Conservation (phyloP, 2,797 vertebrate species). For the Chiroxiphia lanceolata region DNA sequence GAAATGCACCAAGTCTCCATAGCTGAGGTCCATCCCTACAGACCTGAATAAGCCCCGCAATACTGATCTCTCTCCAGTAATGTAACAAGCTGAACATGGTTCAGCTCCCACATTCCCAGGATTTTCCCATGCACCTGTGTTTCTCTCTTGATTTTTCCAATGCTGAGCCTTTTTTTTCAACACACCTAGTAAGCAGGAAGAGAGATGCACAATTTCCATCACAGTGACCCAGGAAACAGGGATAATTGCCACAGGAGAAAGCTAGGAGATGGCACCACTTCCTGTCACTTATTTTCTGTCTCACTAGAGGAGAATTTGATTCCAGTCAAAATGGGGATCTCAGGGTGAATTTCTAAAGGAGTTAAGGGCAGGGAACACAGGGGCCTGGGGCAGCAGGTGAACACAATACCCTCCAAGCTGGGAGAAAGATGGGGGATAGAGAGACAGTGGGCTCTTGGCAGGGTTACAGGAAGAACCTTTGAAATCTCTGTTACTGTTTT, state of each 20-base stretch:
- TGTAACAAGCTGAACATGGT: not conserved
- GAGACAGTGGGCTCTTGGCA: not conserved
- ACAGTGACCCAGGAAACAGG: not conserved
- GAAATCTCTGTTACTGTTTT: not conserved
- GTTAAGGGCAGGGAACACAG: not conserved
- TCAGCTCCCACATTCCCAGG: not conserved
- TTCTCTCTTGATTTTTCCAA: not conserved
- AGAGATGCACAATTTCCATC: not conserved
- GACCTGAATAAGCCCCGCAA: not conserved
- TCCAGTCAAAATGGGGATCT: not conserved
- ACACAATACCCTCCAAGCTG: not conserved
- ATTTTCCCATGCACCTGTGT: fast-evolving
- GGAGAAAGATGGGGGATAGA: not conserved
- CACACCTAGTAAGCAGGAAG: not conserved
- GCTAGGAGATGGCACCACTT: not conserved
- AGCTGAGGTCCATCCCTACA: not conserved
- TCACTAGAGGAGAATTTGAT: not conserved
- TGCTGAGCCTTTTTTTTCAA: fast-evolving
- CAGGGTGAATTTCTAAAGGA: not conserved
- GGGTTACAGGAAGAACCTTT: not conserved
- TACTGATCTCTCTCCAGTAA: not conserved
- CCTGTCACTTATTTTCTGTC: not conserved
- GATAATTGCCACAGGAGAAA: not conserved
- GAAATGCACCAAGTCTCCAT: not conserved
- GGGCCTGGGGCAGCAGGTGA: not conserved